Evolutionary conservation across 2,113 vertebrate genomes (phyloP).

Genomic region (Oreochromis tanganicae): DNA sequence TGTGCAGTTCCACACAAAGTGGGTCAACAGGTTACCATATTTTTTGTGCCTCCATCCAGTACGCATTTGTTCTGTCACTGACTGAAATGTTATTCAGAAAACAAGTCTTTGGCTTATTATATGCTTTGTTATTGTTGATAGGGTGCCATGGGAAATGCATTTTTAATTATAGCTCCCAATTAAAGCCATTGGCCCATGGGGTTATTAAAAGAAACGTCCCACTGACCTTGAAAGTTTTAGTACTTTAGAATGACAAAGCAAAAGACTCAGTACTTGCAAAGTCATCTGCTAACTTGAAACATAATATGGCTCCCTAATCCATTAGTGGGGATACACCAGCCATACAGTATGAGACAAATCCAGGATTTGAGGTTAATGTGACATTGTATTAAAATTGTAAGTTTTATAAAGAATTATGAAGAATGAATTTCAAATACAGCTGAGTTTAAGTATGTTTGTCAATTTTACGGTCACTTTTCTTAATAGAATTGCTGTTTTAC

Average conservation of each 20-base stretch:
- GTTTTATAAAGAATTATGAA: background rate
- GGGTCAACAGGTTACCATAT: background rate
- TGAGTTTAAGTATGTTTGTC: background rate
- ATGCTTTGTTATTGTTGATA: background rate
- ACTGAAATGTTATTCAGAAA: background rate
- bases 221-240: conserved; percentile 48
- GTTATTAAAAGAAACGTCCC: conserved; percentile 19
- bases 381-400: background rate
- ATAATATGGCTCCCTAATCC: conserved; percentile 2
- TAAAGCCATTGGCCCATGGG: conserved; percentile 42
- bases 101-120: background rate
- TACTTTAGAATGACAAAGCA: background rate
- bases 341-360: background rate
- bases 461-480: background rate
- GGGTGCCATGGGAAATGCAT: conserved; percentile 10
- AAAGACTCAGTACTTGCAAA: background rate
- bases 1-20: background rate
- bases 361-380: conserved; percentile 5
- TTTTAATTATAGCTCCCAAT: conserved; percentile 46
- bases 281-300: background rate
- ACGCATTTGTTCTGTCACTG: background rate
- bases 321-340: background rate
- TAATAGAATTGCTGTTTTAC: background rate
- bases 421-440: background rate
- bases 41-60: background rate